Evolutionary conservation across 2,797 vertebrate genomes (phyloP).

Genomic region (Hippocampus kuda): DNA sequence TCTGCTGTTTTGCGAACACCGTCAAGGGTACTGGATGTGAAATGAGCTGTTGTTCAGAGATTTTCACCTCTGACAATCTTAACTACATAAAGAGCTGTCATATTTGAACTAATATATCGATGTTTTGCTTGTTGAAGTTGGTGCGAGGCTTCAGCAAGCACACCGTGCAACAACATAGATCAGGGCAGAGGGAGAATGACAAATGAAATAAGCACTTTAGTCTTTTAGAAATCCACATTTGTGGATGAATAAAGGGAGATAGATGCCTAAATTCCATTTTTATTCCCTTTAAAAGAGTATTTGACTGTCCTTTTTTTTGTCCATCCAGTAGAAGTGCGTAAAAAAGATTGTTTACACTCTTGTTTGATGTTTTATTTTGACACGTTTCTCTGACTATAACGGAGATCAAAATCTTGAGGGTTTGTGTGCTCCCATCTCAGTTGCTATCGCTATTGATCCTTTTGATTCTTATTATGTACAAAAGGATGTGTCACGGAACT

Average conservation of each 20-base stretch:
- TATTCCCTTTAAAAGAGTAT: neutral
- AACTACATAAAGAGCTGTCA: neutral
- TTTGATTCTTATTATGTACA: constrained; percentile 73
- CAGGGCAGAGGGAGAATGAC: constrained; percentile 36
- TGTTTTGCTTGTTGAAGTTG: constrained; percentile 19
- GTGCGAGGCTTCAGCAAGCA: constrained; percentile 23
- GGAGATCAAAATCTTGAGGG: neutral
- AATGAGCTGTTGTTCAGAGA: constrained; percentile 18
- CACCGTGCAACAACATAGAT: constrained; percentile 19
- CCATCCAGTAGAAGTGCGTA: neutral
- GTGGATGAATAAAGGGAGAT: neutral
- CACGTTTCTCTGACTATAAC: neutral
- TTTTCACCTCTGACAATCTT: constrained; percentile 13
- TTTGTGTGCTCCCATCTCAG: constrained; percentile 44
- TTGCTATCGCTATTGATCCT: constrained; percentile 68
- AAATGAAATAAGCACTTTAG: constrained; percentile 34
- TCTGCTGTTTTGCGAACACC: constrained; percentile 23
- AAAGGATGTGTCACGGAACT: constrained; percentile 73
- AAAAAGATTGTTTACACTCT: neutral
- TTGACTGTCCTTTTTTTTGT: neutral
- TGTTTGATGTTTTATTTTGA: neutral
- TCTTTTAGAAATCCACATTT: constrained; percentile 35
- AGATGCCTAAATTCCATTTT: neutral
- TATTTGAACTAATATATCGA: constrained; percentile 13
- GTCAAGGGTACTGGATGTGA: constrained; percentile 23